A percentile compares a stretch with the other conserved stretches of the same genome.
Evolutionary conservation across 2,888 invertebrate species (phyloP).

Genomic region (Platypus cylindrus): DNA sequence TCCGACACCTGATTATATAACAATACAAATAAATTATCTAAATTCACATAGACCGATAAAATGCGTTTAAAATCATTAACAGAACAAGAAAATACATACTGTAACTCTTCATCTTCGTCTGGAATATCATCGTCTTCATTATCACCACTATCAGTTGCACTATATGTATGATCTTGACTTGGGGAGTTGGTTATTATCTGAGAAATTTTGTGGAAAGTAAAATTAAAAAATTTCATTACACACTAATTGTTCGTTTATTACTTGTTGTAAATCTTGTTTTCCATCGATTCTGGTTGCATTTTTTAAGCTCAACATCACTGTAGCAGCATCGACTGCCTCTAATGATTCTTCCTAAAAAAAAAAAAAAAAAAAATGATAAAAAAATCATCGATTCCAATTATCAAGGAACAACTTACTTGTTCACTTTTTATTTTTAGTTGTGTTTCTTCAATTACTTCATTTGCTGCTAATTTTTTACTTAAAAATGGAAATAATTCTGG

Average conservation of each 20-base stretch:
- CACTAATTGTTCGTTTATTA: no score
- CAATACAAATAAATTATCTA: no score
- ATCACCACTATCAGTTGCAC: constrained; percentile 41
- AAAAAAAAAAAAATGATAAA: constrained; percentile 2
- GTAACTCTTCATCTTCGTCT: constrained; percentile 42
- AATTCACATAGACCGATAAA: no score
- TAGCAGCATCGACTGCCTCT: constrained; percentile 72
- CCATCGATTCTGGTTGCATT: constrained; percentile 52
- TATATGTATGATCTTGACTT: constrained; percentile 90
- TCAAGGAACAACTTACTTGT: constrained; percentile 8
- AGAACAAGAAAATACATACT: no score
- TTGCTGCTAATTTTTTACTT: constrained; percentile 53
- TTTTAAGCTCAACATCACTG: constrained; percentile 79
- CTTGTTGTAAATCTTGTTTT: constrained; percentile 10
- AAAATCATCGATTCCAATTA: no score
- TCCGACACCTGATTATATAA: constrained; percentile 20
- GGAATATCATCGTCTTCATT: constrained; percentile 45
- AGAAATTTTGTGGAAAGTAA: constrained; percentile 21
- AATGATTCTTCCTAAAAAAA: constrained; percentile 39
- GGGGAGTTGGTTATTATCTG: constrained; percentile 75
- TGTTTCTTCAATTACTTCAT: constrained; percentile 21
- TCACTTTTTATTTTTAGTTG: constrained; percentile 18
- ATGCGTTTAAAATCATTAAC: no score
- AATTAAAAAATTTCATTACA: no score
- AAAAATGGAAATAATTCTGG: constrained; percentile 75